Percentiles rank a stretch among this genome's conserved stretches.
phyloP scores from a whole-genome alignment of 2,888 invertebrate genomes.

The Pyrochroa serraticornis region DNA sequence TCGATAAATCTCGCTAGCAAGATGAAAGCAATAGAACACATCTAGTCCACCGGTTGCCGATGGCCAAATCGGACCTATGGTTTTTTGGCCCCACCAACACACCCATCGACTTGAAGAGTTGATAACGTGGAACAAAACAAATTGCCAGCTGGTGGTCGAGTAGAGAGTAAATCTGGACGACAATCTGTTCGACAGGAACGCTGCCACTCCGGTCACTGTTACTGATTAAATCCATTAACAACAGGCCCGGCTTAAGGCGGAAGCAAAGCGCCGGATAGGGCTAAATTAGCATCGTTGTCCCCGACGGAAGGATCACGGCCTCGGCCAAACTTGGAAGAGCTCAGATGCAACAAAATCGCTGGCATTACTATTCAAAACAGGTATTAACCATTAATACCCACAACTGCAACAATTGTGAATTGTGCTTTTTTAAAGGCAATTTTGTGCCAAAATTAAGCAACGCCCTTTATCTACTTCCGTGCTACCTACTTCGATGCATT shows the following conservation, averaged over 20 bases:
- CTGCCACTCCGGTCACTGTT: slow-evolving; percentile 22
- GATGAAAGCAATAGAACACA: slow-evolving; percentile 42
- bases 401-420: neutral
- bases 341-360: neutral
- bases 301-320: too few relatives aligned
- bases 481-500: slow-evolving; percentile 10
- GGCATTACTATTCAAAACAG: neutral
- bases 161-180: slow-evolving; percentile 39
- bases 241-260: neutral
- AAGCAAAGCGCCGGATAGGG: neutral
- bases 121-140: slow-evolving; percentile 43
- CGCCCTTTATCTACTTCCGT: neutral
- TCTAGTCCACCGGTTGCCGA: slow-evolving; percentile 17
- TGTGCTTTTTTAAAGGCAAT: neutral
- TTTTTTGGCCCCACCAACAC: slow-evolving; percentile 24
- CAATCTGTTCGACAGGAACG: slow-evolving; percentile 29
- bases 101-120: slow-evolving; percentile 33
- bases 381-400: neutral
- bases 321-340: neutral
- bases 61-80: slow-evolving; percentile 23
- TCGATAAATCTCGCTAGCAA: slow-evolving; percentile 41
- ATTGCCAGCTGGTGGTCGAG: slow-evolving; percentile 37
- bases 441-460: neutral
- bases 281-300: neutral
- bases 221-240: slow-evolving; percentile 34